These are phyloP conservation scores for Monopterus albus DNA, from an alignment of 2,113 vertebrate genomes.

Conservation along the genomic window DNA sequence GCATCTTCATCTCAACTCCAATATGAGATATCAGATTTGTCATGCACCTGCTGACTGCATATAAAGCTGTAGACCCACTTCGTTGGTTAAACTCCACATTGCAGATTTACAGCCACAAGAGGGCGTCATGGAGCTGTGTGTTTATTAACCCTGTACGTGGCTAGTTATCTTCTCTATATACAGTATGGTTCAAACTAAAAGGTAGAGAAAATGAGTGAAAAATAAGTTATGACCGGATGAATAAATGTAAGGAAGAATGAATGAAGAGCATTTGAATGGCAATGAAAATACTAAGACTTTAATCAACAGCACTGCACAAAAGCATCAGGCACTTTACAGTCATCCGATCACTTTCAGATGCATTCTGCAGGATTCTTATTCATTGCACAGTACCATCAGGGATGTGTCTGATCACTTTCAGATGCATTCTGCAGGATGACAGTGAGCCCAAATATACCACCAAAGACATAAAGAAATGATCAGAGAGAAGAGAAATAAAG, in stretches of 20 bases:
- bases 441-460: not conserved
- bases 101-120: slow-evolving; percentile 24
- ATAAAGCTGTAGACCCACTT: not conserved
- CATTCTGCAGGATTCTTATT: no score
- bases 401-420: not conserved
- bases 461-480: not conserved
- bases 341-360: not conserved
- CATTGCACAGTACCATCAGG: not conserved
- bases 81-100: not conserved
- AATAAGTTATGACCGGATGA: no score
- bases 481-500: not conserved
- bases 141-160: not conserved
- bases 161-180: not conserved
- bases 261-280: no score
- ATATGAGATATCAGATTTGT: no score
- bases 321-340: no score
- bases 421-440: not conserved
- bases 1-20: not conserved
- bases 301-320: no score
- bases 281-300: not conserved
- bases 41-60: no score
- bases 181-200: not conserved
- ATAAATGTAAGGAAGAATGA: no score
- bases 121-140: slow-evolving; percentile 8
- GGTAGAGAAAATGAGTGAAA: not conserved